Evolutionary conservation across 2,888 invertebrate species (phyloP), one percentile per base, ranked within the genome.

Genomic region (Octodonta nipae): DNA sequence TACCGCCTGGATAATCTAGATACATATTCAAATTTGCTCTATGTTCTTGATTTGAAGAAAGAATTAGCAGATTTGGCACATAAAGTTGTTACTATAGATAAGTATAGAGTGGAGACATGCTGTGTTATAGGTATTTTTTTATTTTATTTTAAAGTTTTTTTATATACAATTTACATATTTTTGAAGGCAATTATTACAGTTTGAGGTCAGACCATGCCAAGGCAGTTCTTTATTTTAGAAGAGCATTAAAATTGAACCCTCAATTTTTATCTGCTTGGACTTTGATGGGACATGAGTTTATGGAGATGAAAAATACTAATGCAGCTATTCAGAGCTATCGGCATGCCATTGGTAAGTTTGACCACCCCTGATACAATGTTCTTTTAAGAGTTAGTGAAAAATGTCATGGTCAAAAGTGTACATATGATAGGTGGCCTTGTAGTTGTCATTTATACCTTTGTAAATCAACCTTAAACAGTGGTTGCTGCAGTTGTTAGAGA

Each of bases 271-370:
- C 91, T 0, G 95, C 92, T 0, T 98, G 95, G 95, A 95, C 93
- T 2, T 68, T 98, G 26, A 88, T 98, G 78, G 98, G 98, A 0
- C 98, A 98, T 57, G 96, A 98, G 61, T 96, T 87, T 60, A 91
- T 98, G 80, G 96, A 98, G 65, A 74, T 96, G 63, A 96, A 96
- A 61, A 96, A 96, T 60, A 88, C 91, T 1, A 88, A 89, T 62
- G 95, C 93, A 10, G 96, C 96, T n/a, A 93, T 96, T 55, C 89
- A 93, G 55, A 89, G 95, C 51, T 98, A 98, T 57, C 71, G 95
- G 50, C 88, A 91, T 61, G 96, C 96, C 27, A 86, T 95, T 49
- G 91, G 89, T 88, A n/a, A n/a, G n/a, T n/a, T n/a, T n/a, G n/a
- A n/a, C n/a, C n/a, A n/a, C n/a, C n/a, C n/a, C n/a, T n/a, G n/a